These are phyloP conservation scores for Drepana arcuata DNA, from an alignment of 1,140 invertebrate species.

Conservation along the genomic window DNA sequence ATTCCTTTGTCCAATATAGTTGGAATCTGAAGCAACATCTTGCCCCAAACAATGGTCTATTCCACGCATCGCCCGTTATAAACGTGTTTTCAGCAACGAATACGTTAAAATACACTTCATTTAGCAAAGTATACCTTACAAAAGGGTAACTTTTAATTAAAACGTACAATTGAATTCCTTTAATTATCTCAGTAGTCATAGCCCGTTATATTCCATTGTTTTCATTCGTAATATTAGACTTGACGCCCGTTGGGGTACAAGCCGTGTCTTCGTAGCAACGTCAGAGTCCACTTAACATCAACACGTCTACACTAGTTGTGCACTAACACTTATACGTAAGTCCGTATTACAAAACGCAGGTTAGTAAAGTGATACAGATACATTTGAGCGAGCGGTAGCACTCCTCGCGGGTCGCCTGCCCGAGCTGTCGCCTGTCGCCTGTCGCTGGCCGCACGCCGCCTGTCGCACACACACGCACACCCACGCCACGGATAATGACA, in stretches of 20 bases:
- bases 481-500: constrained; percentile 2
- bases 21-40: no score
- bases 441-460: constrained; percentile 11
- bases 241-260: background rate
- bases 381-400: constrained; percentile 15
- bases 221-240: constrained; percentile 1
- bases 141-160: constrained; percentile 29
- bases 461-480: constrained; percentile 8
- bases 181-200: constrained; percentile 33
- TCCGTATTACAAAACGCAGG: constrained; percentile 9
- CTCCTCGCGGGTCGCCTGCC: constrained; percentile 25
- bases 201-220: constrained; percentile 16
- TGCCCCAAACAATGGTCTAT: no score
- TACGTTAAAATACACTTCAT: constrained; percentile 41
- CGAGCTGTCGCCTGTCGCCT: constrained; percentile 17
- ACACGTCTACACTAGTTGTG: constrained; percentile 11
- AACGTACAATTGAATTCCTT: constrained; percentile 39
- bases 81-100: no score
- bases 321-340: constrained; percentile 20
- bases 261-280: no score
- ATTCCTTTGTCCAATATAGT: no score
- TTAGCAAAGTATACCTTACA: constrained; percentile 23
- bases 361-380: constrained; percentile 13
- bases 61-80: no score
- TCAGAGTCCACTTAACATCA: background rate